phyloP scores from a whole-genome alignment of 2,888 invertebrate species.

The Physocephala rufipes region DNA sequence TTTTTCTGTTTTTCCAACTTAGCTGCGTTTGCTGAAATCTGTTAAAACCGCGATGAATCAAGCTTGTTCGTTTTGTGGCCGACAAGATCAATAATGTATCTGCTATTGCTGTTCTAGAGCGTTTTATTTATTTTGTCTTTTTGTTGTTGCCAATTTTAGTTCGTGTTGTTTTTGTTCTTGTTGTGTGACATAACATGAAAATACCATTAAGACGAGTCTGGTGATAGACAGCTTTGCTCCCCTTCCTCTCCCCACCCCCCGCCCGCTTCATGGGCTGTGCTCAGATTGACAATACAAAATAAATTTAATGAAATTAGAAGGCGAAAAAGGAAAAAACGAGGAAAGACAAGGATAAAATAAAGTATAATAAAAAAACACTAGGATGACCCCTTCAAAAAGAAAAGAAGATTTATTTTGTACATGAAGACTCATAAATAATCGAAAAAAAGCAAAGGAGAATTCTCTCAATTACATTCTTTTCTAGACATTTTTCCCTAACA shows the following conservation, averaged over 20 bases:
- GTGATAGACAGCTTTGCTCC: background rate
- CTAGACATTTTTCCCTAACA: no score
- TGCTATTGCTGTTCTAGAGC: no score
- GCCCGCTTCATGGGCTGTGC: background rate
- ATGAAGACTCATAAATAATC: no score
- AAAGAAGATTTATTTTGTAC: no score
- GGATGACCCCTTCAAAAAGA: no score
- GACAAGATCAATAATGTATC: no score
- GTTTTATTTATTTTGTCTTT: background rate
- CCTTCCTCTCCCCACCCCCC: no score
- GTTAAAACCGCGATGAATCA: background rate
- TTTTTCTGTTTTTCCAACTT: background rate
- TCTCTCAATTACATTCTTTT: no score
- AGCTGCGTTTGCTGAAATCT: constrained; percentile 1
- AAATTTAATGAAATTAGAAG: background rate
- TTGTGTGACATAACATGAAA: constrained; percentile 1
- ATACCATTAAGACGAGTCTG: background rate
- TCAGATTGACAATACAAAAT: background rate
- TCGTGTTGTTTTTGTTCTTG: background rate
- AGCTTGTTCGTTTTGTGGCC: background rate
- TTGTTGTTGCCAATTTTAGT: constrained; percentile 5
- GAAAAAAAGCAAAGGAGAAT: no score
- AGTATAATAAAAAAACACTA: no score
- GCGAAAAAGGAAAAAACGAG: background rate
- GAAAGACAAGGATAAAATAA: background rate